A percentile compares a stretch with the other conserved stretches of the same genome.
These are phyloP conservation scores for Zophobas atratus DNA, from an alignment of 1,140 invertebrate species.

Conservation along the genomic window DNA sequence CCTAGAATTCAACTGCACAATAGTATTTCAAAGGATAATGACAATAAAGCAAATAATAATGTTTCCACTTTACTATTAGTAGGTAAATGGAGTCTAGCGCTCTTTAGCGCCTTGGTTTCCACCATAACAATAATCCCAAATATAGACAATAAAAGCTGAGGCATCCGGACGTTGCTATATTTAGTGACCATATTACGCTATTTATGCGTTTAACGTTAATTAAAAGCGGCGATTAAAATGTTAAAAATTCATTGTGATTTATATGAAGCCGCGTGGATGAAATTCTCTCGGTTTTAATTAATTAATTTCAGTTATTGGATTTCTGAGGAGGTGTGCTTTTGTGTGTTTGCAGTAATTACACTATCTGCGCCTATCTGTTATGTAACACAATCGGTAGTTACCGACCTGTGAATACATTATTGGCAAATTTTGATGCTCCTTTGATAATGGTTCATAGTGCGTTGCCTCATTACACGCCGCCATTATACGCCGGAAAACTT, in stretches of 20 bases:
- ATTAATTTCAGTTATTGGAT: neutral
- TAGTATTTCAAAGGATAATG: conserved; percentile 28
- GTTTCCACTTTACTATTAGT: conserved; percentile 39
- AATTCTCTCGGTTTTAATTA: neutral
- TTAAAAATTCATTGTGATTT: conserved; percentile 31
- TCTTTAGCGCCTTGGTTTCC: conserved; percentile 7
- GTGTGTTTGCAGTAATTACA: conserved; percentile 10
- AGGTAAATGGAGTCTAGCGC: conserved; percentile 36
- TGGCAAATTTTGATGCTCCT: conserved; percentile 40
- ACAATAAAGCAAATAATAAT: conserved; percentile 32
- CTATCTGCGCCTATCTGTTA: neutral
- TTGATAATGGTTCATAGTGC: conserved; percentile 34
- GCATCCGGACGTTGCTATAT: conserved; percentile 19
- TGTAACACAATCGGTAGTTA: conserved; percentile 13
- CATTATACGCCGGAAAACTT: conserved; percentile 10
- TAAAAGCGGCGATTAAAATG: conserved; percentile 29
- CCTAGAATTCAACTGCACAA: conserved; percentile 1
- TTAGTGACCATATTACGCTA: conserved; percentile 16
- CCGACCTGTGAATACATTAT: conserved; percentile 24
- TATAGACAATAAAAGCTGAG: conserved; percentile 27
- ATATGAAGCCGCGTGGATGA: neutral
- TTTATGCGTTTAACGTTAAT: conserved; percentile 23
- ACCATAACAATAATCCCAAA: conserved; percentile 28
- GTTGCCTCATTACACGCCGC: conserved; percentile 13
- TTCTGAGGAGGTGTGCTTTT: neutral